phyloP scores from a whole-genome alignment of 37 sponge, comb jelly and placozoan genomes.

The Amphimedon queenslandica region DNA sequence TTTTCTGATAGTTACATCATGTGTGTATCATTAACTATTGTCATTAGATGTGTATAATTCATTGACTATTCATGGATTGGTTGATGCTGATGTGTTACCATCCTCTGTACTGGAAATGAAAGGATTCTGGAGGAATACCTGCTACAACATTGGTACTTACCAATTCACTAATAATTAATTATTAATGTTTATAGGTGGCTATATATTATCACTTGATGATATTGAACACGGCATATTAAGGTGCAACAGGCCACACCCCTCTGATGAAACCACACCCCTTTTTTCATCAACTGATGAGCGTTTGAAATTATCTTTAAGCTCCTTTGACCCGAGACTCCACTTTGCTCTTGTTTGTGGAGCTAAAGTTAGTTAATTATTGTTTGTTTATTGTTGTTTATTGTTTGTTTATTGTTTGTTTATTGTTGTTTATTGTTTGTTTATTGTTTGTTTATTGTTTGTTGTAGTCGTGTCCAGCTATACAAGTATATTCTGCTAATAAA shows the following conservation, averaged over 20 bases:
- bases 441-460: too few relatives aligned
- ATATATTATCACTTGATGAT: conserved; percentile 77
- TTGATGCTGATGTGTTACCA: conserved; percentile 27
- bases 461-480: conserved; percentile 87
- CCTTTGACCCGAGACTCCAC: conserved; percentile 79
- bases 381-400: too few relatives aligned
- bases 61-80: conserved; percentile 80
- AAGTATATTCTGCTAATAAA: conserved; percentile 75
- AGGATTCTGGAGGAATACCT: conserved; percentile 68
- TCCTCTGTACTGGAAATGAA: conserved; percentile 69
- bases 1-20: too few relatives aligned
- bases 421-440: too few relatives aligned
- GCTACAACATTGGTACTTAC: conserved; percentile 46
- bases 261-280: conserved; percentile 6
- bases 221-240: conserved; percentile 87
- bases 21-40: background rate
- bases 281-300: conserved; percentile 63
- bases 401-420: too few relatives aligned
- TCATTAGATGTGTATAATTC: conserved; percentile 79
- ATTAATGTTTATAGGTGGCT: conserved; percentile 40
- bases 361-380: too few relatives aligned
- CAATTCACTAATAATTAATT: background rate
- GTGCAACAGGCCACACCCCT: conserved; percentile 80
- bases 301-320: conserved; percentile 15
- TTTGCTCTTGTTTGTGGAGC: conserved; percentile 94